Evolutionary conservation across 2,888 invertebrate species (phyloP).

Genomic region (Macaria notata): DNA sequence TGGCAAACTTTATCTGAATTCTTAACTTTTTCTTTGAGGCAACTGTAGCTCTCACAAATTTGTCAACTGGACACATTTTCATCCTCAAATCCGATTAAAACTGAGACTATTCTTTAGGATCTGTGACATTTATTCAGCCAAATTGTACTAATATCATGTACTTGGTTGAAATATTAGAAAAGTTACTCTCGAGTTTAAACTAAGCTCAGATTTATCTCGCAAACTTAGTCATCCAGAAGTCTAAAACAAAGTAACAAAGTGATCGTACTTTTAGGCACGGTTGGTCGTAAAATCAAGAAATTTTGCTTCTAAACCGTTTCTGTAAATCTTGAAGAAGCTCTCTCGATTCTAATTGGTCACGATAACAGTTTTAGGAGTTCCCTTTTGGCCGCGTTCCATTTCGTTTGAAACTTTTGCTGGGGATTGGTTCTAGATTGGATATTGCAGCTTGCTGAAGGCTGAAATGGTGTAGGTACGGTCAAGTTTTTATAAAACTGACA

Average conservation of each 20-base stretch:
- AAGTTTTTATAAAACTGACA: conserved; percentile 8
- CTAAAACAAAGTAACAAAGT: conserved; percentile 15
- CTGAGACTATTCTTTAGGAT: no score
- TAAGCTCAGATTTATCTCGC: conserved; percentile 11
- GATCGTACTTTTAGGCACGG: conserved; percentile 15
- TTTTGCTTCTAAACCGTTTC: conserved; percentile 31
- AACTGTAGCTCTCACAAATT: no score
- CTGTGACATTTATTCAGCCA: not conserved
- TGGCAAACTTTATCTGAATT: no score
- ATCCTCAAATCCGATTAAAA: no score
- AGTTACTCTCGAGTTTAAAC: conserved; percentile 2
- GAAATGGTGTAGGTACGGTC: conserved; percentile 2
- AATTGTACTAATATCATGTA: not conserved
- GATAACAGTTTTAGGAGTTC: conserved; percentile 34
- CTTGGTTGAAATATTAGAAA: conserved; percentile 2
- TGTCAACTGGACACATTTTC: no score
- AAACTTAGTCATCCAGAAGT: conserved; percentile 8
- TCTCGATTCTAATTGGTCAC: conserved; percentile 35
- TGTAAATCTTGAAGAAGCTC: conserved; percentile 33
- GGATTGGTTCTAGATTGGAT: conserved; percentile 21
- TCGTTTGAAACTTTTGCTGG: conserved; percentile 32
- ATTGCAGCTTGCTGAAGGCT: conserved; percentile 11
- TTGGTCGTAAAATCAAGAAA: conserved; percentile 28
- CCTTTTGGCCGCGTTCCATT: conserved; percentile 32
- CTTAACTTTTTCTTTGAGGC: no score